Evolutionary conservation across 2,888 invertebrate genomes (phyloP).

Genomic region (Caenorhabditis imperialis): DNA sequence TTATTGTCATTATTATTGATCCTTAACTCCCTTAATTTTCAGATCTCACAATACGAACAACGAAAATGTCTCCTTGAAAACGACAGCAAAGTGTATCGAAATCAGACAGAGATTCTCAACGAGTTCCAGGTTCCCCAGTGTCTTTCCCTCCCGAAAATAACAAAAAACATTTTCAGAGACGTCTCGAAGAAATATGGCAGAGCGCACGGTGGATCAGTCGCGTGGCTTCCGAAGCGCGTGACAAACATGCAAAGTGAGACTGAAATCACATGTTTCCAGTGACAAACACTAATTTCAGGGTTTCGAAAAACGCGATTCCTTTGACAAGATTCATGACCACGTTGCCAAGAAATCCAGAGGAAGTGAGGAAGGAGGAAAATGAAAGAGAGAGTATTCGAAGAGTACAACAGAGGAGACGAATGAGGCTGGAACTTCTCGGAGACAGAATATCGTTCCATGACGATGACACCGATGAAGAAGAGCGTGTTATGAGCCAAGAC

Average conservation of each 20-base stretch:
- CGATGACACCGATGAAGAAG: constrained; percentile 38
- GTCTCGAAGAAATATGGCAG: constrained; percentile 92
- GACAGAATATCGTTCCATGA: constrained; percentile 23
- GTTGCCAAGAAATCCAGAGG: constrained; percentile 43
- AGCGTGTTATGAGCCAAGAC: constrained; percentile 40
- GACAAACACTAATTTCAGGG: constrained; percentile 44
- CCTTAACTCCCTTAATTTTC: not conserved
- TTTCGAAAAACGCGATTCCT: constrained; percentile 77
- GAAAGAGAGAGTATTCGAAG: constrained; percentile 29
- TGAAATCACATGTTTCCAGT: not conserved
- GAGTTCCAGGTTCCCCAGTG: constrained; percentile 87
- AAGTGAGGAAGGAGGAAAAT: constrained; percentile 41
- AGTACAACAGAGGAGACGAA: constrained; percentile 32
- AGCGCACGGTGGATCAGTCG: constrained; percentile 96
- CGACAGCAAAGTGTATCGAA: constrained; percentile 68
- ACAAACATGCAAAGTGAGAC: constrained; percentile 81
- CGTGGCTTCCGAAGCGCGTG: constrained; percentile 92
- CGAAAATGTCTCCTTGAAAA: constrained; percentile 72
- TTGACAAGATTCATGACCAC: constrained; percentile 73
- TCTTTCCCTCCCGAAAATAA: not conserved
- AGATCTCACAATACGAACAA: constrained; percentile 74
- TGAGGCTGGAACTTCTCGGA: constrained; percentile 37
- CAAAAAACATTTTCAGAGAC: constrained; percentile 78
- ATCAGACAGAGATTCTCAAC: constrained; percentile 81
- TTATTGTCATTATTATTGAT: not conserved